These are phyloP conservation scores for Aspidapion aeneum DNA, from an alignment of 2,888 invertebrate species.

Conservation along the genomic window DNA sequence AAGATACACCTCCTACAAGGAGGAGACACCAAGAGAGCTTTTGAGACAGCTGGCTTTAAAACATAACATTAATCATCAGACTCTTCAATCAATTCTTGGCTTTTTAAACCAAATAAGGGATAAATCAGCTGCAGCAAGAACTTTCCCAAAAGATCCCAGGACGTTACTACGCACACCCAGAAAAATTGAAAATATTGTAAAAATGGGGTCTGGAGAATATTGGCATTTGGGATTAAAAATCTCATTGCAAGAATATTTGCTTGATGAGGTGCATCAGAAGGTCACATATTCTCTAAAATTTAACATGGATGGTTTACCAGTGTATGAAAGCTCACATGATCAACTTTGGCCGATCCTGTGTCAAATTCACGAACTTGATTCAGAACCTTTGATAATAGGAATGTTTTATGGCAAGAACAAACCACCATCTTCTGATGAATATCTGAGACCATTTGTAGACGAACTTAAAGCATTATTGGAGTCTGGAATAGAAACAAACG, in stretches of 20 bases:
- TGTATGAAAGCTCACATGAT: slow-evolving; percentile 24
- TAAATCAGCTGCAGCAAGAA: slow-evolving; percentile 11
- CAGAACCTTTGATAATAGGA: slow-evolving; percentile 23
- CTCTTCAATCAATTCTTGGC: neutral
- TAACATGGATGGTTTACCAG: slow-evolving; percentile 26
- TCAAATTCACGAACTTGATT: slow-evolving; percentile 20
- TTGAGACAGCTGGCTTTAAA: neutral
- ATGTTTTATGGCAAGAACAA: slow-evolving; percentile 25
- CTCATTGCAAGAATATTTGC: slow-evolving; percentile 3
- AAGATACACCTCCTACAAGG: no score
- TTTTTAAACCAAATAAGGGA: neutral
- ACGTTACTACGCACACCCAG: slow-evolving; percentile 19
- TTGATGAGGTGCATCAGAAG: neutral
- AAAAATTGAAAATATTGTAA: slow-evolving; percentile 7
- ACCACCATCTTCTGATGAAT: slow-evolving; percentile 16
- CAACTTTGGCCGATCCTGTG: slow-evolving; percentile 31
- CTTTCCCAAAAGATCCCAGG: slow-evolving; percentile 25
- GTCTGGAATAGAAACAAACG: slow-evolving; percentile 16
- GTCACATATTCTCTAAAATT: slow-evolving; percentile 2
- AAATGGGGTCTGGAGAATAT: slow-evolving; percentile 20
- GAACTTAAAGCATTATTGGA: slow-evolving; percentile 20
- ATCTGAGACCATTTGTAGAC: slow-evolving; percentile 22
- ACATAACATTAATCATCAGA: neutral
- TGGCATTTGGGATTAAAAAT: slow-evolving; percentile 22
- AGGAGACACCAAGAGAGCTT: neutral